Conservation (phyloP, 2,797 vertebrate species). For the Hydrolagus colliei region DNA sequence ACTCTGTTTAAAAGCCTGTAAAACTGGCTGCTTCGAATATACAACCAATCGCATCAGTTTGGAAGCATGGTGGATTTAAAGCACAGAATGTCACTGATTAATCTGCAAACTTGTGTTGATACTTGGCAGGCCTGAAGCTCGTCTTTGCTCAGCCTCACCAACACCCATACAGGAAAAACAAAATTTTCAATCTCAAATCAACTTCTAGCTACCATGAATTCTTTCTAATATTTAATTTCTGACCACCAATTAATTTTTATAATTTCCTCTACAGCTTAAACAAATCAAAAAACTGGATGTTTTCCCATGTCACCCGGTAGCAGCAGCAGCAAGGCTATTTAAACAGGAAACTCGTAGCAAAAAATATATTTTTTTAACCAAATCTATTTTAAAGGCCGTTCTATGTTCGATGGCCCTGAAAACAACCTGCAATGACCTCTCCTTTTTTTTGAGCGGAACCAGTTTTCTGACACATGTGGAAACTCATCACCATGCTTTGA, state of each 20-base stretch:
- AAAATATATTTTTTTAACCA: not conserved
- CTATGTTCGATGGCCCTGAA: not conserved
- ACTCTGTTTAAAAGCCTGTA: not conserved
- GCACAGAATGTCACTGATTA: not conserved
- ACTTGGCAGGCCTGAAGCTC: not conserved
- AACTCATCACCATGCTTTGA: not conserved
- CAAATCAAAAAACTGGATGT: not conserved
- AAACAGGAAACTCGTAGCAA: not conserved
- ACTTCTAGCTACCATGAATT: not conserved
- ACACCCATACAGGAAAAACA: not conserved
- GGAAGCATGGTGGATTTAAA: not conserved
- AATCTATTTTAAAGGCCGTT: not conserved
- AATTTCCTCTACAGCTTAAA: not conserved
- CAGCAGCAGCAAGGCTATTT: not conserved
- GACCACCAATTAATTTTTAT: not conserved
- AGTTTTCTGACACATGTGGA: not conserved
- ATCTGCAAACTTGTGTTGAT: not conserved
- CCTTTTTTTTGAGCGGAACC: not conserved
- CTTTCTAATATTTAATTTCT: not conserved
- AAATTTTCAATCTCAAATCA: not conserved
- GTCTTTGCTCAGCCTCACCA: not conserved
- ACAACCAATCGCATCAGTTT: not conserved
- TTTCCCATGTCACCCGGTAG: not conserved
- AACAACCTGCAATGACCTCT: not conserved
- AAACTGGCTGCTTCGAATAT: not conserved